Percentiles rank a stretch among this genome's conserved stretches.
These are phyloP conservation scores for Eulacestoma nigropectus DNA, from an alignment of 2,113 vertebrate species.

Conservation along the genomic window DNA sequence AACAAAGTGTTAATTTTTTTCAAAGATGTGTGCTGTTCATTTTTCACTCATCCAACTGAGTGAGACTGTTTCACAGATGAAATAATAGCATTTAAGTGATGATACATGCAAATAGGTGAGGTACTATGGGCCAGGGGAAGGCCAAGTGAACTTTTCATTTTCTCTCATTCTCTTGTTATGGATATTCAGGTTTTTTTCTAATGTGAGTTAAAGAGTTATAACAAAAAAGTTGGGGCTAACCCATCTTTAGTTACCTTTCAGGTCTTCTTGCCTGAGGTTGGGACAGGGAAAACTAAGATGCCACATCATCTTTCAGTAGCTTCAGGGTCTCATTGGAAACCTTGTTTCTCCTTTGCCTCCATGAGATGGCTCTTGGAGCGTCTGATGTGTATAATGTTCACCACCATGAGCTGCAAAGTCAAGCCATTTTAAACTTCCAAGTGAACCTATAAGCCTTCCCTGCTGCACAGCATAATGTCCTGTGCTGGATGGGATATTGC, in stretches of 20 bases:
- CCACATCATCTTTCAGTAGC: not conserved
- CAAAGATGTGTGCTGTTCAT: not conserved
- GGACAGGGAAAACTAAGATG: not conserved
- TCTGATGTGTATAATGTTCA: not conserved
- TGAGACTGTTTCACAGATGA: not conserved
- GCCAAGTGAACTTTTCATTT: not conserved
- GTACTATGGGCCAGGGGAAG: not conserved
- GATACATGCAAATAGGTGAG: not conserved
- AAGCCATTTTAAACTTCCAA: not conserved
- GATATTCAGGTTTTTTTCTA: not conserved
- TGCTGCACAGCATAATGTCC: not conserved
- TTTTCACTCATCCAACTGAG: not conserved
- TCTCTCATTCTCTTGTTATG: not conserved
- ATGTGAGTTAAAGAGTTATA: not conserved
- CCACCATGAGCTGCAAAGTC: not conserved
- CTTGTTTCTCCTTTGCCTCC: not conserved
- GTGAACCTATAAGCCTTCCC: not conserved
- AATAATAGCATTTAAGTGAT: not conserved
- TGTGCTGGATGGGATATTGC: fast-evolving
- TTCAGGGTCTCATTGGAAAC: not conserved
- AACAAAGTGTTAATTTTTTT: not conserved
- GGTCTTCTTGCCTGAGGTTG: not conserved
- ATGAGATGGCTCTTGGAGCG: not conserved
- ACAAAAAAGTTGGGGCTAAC: not conserved
- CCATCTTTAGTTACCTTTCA: not conserved